These are phyloP conservation scores for Parelbella ahira DNA, from an alignment of 2,888 invertebrate species.

Conservation along the genomic window DNA sequence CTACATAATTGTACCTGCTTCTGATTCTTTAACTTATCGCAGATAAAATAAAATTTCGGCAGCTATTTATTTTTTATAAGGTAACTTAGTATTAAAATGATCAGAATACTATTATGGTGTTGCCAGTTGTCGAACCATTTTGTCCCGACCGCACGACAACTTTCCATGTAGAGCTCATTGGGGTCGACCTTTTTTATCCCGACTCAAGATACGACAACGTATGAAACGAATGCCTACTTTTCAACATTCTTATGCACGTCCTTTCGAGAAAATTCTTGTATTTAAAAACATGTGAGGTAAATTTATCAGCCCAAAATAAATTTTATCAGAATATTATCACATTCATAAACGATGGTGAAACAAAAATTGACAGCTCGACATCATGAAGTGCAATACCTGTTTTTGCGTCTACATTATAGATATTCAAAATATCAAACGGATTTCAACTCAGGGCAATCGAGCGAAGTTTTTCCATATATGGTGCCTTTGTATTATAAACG, in stretches of 20 bases:
- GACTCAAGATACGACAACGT: neutral
- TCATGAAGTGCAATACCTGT: too few relatives aligned
- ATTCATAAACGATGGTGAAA: too few relatives aligned
- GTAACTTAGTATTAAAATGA: constrained; percentile 23
- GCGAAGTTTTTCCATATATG: too few relatives aligned
- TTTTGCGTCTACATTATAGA: too few relatives aligned
- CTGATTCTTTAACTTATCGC: neutral
- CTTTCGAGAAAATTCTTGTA: neutral
- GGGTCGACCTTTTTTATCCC: constrained; percentile 35
- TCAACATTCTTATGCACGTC: neutral
- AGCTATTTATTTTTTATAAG: constrained; percentile 8
- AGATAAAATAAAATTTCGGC: constrained; percentile 9
- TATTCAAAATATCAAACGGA: too few relatives aligned
- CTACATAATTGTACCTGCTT: too few relatives aligned
- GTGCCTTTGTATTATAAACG: constrained; percentile 17
- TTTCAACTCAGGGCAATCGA: too few relatives aligned
- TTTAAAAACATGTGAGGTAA: neutral
- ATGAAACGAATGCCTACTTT: neutral
- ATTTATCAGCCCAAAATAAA: too few relatives aligned
- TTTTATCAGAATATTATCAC: too few relatives aligned
- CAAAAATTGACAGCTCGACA: too few relatives aligned
- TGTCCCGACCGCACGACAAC: constrained; percentile 32
- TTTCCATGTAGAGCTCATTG: constrained; percentile 36
- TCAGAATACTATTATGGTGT: constrained; percentile 31
- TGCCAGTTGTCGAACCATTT: constrained; percentile 29